These are phyloP conservation scores for Brotula barbata DNA, from an alignment of 2,797 vertebrate genomes.

Conservation along the genomic window DNA sequence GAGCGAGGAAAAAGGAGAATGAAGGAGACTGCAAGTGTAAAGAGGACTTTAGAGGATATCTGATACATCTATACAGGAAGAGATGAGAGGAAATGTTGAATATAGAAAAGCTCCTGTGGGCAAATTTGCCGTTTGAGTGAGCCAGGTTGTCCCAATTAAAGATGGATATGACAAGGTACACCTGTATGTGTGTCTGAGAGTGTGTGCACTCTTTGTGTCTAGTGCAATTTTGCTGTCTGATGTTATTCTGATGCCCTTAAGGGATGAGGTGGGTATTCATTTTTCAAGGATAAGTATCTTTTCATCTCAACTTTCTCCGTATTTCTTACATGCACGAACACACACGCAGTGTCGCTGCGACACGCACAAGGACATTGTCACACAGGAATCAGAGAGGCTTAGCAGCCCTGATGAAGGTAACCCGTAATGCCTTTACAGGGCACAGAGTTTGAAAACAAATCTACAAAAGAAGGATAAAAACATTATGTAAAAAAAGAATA, in stretches of 20 bases:
- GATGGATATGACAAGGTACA: constrained; percentile 55
- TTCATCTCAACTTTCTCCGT: constrained; percentile 29
- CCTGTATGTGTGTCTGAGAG: constrained; percentile 24
- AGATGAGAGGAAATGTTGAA: constrained; percentile 59
- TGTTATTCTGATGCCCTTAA: constrained; percentile 35
- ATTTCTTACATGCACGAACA: constrained; percentile 3
- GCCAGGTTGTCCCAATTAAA: constrained; percentile 57
- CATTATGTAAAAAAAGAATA: too few relatives aligned
- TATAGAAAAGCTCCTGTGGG: constrained; percentile 57
- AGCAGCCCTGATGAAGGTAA: not conserved
- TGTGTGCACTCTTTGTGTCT: constrained; percentile 16
- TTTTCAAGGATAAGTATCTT: constrained; percentile 51
- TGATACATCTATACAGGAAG: constrained; percentile 42
- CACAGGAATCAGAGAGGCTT: not conserved
- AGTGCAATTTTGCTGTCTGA: constrained; percentile 23
- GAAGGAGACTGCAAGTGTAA: constrained; percentile 19
- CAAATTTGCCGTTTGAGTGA: constrained; percentile 58
- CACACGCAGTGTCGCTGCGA: constrained; percentile 22
- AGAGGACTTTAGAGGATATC: constrained; percentile 48
- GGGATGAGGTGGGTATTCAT: constrained; percentile 37
- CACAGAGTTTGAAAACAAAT: too few relatives aligned
- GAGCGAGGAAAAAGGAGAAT: not conserved
- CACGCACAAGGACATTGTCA: constrained; percentile 34
- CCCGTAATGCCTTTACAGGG: too few relatives aligned
- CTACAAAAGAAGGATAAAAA: too few relatives aligned